Evolutionary conservation across 2,888 invertebrate genomes (phyloP), one percentile per base, ranked within the genome.

Genomic region (Ophioninae sp.): DNA sequence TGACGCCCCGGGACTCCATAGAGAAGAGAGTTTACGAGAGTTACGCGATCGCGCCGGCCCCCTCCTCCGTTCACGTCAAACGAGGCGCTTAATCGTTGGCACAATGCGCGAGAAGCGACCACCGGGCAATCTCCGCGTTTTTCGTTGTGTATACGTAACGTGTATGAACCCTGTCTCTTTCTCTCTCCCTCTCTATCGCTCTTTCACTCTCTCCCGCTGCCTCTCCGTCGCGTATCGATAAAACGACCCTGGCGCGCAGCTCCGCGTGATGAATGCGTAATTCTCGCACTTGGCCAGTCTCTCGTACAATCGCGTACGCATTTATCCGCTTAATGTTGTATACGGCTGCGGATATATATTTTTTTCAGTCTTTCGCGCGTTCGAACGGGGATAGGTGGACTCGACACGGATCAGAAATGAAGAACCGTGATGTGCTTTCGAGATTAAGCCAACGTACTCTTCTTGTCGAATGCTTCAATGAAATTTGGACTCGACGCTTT

Each of bases 81-180:
- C 85, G 87, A 86, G 89, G 86, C 88, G 90, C 88, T 89, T 90
- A 90, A 91, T 91, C 89, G 91, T 88, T 84, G 79, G 87, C 84
- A 89, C 89, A 90, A 89, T 90, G 87, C 87, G 86, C 81, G 81
- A 82, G 79, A 79, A 78, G 68, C 81, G 84, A 84, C 84, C 84
- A 88, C 86, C 86, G 86, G 79, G 81, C 79, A 79, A 64, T 79
- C 72, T 86, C 84, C 82, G 68, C 81, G 75, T 75, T 79, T 75
- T 73, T 62, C 8, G 62, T 17, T 61, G 41, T 74, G 10, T 61
- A 17, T 50, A 77, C 65, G 79, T 67, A 65, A 59, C 68, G 68
- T 30, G 61, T 69, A 69, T 77, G 68, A 69, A 61, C 56, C 62
- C 21, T 82, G 74, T 59, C 78, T 70, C 61, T 77, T 57, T 50